Evolutionary conservation across 1,140 invertebrate species (phyloP), one percentile per base, ranked within the genome.

Genomic region (Pomacea maculata): DNA sequence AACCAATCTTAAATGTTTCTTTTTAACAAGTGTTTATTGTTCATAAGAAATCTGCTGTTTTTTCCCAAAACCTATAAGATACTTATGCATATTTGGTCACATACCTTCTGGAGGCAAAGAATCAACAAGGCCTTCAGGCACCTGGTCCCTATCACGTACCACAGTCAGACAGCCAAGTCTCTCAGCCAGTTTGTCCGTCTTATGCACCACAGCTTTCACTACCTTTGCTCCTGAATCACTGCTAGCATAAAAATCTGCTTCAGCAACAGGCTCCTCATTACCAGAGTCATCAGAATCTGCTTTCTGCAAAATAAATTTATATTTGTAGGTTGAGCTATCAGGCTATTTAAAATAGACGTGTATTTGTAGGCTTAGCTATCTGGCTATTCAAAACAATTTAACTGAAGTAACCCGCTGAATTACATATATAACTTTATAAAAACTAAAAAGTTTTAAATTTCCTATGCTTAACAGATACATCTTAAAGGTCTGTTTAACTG

Each of bases 201-300:
- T 92, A 63, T 88, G 87, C 12, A 84, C 80, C 63, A 79, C 73
- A 75, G 80, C 71, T 73, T 83, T 86, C n/a, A 82, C 77, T 57
- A 81, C 70, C 15, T 70, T 54, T 25, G 82, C 84, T 45, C 80
- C 75, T 52, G 82, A 64, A 71, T 84, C 82, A 29, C 78, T 75
- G 63, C 80, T 84, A 76, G 84, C 85, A 79, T 84, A 90, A 79
- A 92, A 92, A 84, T 91, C 92, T 73, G 94, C 81, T 54, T 88
- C 89, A 4, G 80, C 86, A 11, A 88, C 95, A n/a, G 96, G 96
- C 89, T 98, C 96, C 89, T 98, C 97, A 89, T 97, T 98, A 8
- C 97, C 97, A 0, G 96, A 97, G 89, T 98, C 97, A 87, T 96
- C 96, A 86, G 97, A 96, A 89, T 97, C 96, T 29, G 95, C 96